A percentile compares a stretch with the other conserved stretches of the same genome.
Evolutionary conservation across 1,140 invertebrate species (phyloP).

Genomic region (Charaxes varanes): DNA sequence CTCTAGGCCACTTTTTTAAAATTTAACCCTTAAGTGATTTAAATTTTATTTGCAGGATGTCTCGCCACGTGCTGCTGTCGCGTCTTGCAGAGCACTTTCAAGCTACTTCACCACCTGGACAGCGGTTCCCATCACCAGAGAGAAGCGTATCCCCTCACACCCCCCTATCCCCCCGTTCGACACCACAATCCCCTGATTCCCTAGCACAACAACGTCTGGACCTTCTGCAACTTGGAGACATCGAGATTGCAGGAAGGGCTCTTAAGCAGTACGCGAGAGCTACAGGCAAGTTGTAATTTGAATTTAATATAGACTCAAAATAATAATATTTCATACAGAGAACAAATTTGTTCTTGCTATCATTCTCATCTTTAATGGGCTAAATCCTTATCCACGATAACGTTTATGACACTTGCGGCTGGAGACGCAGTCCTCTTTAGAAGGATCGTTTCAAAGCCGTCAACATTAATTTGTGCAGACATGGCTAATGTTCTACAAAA

Average conservation of each 20-base stretch:
- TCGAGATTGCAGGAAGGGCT: slow-evolving; percentile 57
- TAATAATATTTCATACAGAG: too few species aligned
- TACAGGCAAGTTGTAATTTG: slow-evolving; percentile 42
- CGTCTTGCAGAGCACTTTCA: slow-evolving; percentile 64
- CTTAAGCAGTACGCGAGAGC: slow-evolving; percentile 63
- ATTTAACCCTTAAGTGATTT: not conserved
- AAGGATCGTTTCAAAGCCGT: too few species aligned
- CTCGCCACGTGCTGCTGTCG: slow-evolving; percentile 57
- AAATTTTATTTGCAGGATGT: slow-evolving; percentile 39
- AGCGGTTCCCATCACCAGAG: slow-evolving; percentile 57
- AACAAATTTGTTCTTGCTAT: too few species aligned
- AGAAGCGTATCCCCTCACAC: slow-evolving; percentile 50
- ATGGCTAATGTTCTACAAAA: too few species aligned
- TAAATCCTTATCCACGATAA: too few species aligned
- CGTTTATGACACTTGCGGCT: too few species aligned
- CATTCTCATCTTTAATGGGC: too few species aligned
- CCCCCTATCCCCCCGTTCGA: slow-evolving; percentile 39
- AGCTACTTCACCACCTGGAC: slow-evolving; percentile 45
- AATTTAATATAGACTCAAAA: too few species aligned
- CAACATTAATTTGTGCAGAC: too few species aligned
- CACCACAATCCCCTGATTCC: slow-evolving; percentile 50
- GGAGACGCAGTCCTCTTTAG: too few species aligned
- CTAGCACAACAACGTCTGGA: slow-evolving; percentile 40
- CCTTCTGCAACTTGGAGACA: slow-evolving; percentile 50
- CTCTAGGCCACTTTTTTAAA: too few species aligned